Evolutionary conservation across 2,797 vertebrate species (phyloP), one percentile per base, ranked within the genome.

Genomic region (Sebastes itinus): DNA sequence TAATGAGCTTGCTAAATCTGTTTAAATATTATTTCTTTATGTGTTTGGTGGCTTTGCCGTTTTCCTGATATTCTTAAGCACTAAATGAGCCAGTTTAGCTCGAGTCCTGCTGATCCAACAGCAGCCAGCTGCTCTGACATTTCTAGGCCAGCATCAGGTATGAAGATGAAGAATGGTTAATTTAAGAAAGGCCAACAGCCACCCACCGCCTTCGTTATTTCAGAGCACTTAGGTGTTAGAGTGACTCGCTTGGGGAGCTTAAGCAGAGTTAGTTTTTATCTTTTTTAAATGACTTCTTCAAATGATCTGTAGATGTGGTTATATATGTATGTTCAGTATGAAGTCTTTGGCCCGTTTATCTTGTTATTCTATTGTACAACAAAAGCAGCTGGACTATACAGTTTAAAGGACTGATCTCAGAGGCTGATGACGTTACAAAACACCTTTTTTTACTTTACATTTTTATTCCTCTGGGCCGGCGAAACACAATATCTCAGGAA

Each of bases 141-240:
- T 92, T 93, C 86, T 89, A 75, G 87, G 81, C 81, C 82, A 84
- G 87, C 63, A 83, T 79, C 85, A 87, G 85, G 88, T 90, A 80
- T 60, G 55, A 67, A 82, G 81, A 88, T 88, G 89, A 91, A 88
- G 81, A 83, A 75, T 78, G 78, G 76, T 86, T 90, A 71, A 89
- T 84, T 85, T 80, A 82, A 77, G 72, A 88, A 89, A 80, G 76
- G 85, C 72, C 75, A 85, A 73, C 74, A 85, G 75, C 78, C 85
- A 75, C 86, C 78, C 72, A 78, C 79, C 79, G 68, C 71, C 81
- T 81, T 75, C 2, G 33, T 85, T 90, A 87, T 91, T 90, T 87
- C 81, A 79, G 63, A 79, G 83, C 66, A 85, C 74, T 69, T 59
- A 27, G 33, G 65, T 78, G 38, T 55, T 69, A 25, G 59, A 81